Evolutionary conservation across 2,888 invertebrate species (phyloP).

Genomic region (Eristalis intricaria): DNA sequence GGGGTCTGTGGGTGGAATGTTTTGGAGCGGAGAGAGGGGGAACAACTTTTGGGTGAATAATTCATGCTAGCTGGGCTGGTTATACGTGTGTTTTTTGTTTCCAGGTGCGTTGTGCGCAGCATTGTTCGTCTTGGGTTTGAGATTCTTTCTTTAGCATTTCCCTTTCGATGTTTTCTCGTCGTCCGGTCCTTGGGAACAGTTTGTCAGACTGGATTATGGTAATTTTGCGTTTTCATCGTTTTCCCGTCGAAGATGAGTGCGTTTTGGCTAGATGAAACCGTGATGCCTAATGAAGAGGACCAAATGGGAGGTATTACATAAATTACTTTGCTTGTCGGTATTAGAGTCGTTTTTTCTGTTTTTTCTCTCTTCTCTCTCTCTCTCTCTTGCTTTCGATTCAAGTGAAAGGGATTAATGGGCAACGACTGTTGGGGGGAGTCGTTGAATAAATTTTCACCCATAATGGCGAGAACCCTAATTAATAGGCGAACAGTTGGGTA

Average conservation of each 20-base stretch:
- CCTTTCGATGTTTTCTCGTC: constrained; percentile 27
- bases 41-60: constrained; percentile 63
- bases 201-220: constrained; percentile 70
- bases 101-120: constrained; percentile 22
- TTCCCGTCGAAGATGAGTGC: constrained; percentile 48
- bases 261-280: constrained; percentile 60
- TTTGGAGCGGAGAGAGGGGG: not conserved
- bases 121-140: constrained; percentile 29
- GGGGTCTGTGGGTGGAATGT: not conserved
- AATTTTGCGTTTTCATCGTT: constrained; percentile 69
- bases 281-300: constrained; percentile 68
- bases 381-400: not conserved
- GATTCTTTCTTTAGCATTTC: constrained; percentile 15
- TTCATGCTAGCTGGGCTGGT: constrained; percentile 56
- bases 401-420: constrained; percentile 52
- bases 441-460: constrained; percentile 14
- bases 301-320: constrained; percentile 68
- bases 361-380: not conserved
- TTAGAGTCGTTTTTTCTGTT: constrained; percentile 14
- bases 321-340: constrained; percentile 63
- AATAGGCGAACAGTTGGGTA: constrained; percentile 21
- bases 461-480: constrained; percentile 24
- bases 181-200: constrained; percentile 49
- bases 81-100: constrained; percentile 27
- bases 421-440: not conserved